A percentile compares a stretch with the other conserved stretches of the same genome.
Conservation (phyloP, 2,113 vertebrate genomes). For the Cnemophilus loriae region DNA sequence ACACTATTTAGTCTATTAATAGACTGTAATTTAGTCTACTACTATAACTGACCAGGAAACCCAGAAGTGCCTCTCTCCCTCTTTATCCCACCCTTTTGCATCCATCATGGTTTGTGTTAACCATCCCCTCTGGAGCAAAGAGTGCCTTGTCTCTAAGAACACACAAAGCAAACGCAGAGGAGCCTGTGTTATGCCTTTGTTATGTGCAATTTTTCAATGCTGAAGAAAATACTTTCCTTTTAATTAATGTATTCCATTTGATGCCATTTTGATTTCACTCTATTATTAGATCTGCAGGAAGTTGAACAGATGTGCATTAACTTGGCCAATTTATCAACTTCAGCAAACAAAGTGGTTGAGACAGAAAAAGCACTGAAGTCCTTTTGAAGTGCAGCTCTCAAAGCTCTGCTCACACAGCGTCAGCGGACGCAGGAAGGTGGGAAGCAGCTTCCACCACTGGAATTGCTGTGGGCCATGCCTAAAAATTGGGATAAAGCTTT, state of each 20-base stretch:
- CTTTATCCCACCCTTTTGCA: background rate
- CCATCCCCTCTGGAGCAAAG: background rate
- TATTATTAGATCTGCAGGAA: slow-evolving; percentile 10
- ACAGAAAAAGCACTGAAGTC: background rate
- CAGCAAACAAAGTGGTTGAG: background rate
- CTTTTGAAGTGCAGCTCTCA: background rate
- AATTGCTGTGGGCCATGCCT: background rate
- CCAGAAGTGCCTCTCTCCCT: background rate
- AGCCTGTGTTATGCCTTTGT: background rate
- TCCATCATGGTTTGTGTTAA: background rate
- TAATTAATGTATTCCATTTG: background rate
- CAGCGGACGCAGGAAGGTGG: background rate
- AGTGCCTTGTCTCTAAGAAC: background rate
- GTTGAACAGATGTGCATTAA: background rate
- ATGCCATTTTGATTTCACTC: slow-evolving; percentile 8
- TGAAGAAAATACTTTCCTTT: background rate
- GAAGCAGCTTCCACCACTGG: background rate
- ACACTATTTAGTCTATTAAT: background rate
- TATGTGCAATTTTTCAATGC: background rate
- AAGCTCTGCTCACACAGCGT: background rate
- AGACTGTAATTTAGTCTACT: background rate
- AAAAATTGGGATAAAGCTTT: background rate
- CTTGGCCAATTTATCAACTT: background rate
- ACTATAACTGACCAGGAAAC: background rate
- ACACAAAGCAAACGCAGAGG: background rate